Evolutionary conservation across 2,888 invertebrate genomes (phyloP).

Genomic region (Catocala nupta): DNA sequence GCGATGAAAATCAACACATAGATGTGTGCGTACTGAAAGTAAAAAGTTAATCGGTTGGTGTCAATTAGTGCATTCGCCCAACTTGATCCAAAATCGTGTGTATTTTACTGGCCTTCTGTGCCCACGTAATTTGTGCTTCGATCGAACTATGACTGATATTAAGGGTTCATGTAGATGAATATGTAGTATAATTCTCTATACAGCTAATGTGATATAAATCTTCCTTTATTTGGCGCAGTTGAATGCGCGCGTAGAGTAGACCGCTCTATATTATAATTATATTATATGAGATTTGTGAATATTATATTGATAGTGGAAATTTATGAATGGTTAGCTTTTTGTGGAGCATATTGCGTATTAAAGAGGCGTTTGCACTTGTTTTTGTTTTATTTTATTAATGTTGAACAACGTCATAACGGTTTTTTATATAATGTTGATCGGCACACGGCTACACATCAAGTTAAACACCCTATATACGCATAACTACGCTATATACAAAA

Average conservation of each 20-base stretch:
- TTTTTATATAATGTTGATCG: neutral
- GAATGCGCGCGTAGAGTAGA: conserved; percentile 50
- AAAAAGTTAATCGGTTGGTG: too few relatives aligned
- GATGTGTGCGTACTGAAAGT: too few relatives aligned
- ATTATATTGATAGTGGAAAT: conserved; percentile 76
- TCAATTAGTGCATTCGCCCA: too few relatives aligned
- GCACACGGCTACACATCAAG: too few relatives aligned
- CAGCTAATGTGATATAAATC: conserved; percentile 73
- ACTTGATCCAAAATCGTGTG: too few relatives aligned
- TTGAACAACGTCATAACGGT: too few relatives aligned
- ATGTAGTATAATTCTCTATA: conserved; percentile 47
- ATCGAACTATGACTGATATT: too few relatives aligned
- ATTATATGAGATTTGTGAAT: conserved; percentile 72
- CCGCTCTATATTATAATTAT: conserved; percentile 37
- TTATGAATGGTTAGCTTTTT: conserved; percentile 85
- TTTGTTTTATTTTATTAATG: conserved; percentile 61
- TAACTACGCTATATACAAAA: too few relatives aligned
- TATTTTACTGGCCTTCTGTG: too few relatives aligned
- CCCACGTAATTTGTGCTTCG: too few relatives aligned
- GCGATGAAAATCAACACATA: too few relatives aligned
- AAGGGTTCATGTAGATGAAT: conserved; percentile 24
- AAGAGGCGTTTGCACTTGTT: conserved; percentile 78
- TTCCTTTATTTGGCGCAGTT: conserved; percentile 57
- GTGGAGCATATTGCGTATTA: conserved; percentile 85
- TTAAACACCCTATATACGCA: too few relatives aligned